These are phyloP conservation scores for Lateolabrax maculatus DNA, from an alignment of 2,797 vertebrate species.

Conservation along the genomic window DNA sequence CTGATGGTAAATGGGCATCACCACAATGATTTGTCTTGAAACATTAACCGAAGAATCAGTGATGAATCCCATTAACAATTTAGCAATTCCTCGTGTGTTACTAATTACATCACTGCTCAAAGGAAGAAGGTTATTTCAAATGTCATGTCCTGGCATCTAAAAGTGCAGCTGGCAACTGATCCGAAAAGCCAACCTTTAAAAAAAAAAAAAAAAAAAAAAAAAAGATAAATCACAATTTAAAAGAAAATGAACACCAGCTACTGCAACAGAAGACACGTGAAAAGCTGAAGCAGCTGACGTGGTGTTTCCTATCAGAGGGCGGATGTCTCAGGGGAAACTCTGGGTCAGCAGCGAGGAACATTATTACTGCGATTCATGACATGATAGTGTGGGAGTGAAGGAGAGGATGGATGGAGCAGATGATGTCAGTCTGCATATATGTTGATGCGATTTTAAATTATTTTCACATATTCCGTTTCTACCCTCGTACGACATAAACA, in stretches of 20 bases:
- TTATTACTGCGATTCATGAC: background rate
- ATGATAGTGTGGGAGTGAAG: background rate
- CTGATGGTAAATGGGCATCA: background rate
- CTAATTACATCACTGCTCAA: background rate
- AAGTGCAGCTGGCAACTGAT: slow-evolving; percentile 34
- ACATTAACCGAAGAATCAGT: background rate
- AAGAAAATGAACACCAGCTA: background rate
- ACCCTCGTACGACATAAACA: too few relatives aligned
- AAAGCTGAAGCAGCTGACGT: slow-evolving; percentile 35
- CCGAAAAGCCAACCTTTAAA: slow-evolving; percentile 23
- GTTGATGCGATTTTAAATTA: background rate
- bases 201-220: slow-evolving; percentile 21
- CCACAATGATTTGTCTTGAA: background rate
- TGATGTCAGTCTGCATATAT: background rate
- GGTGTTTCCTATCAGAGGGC: background rate
- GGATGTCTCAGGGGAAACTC: background rate
- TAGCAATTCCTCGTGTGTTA: background rate
- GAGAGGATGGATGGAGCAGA: background rate
- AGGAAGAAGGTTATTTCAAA: background rate
- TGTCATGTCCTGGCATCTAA: background rate
- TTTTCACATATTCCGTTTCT: background rate
- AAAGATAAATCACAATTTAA: background rate
- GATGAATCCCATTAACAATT: slow-evolving; percentile 10
- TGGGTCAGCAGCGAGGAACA: background rate
- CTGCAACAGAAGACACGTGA: slow-evolving; percentile 27